Evolutionary conservation across 2,113 vertebrate species (phyloP), one percentile per base, ranked within the genome.

Genomic region (Brachirus orientalis): DNA sequence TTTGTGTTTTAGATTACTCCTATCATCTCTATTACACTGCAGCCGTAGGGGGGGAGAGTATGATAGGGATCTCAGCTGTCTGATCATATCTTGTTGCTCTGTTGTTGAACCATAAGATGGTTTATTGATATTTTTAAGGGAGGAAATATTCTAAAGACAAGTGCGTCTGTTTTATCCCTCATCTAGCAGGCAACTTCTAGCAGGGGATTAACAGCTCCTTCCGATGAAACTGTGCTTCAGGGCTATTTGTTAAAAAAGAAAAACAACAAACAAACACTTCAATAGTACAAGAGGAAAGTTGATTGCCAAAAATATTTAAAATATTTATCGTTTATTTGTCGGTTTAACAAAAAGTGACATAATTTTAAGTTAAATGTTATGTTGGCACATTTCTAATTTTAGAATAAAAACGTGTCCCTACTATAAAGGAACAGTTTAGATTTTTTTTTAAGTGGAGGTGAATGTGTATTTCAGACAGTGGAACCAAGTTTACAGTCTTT

Each of bases 91-190:
- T 86, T 50, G 62, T 70, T 84, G 63, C 79, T 67, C 57, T 8
- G 40, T 66, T 69, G 58, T 82, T 69, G 58, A 88, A 78, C 79
- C 85, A 76, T 66, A 51, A 83, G 81, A 87, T 82, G 63, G 43
- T 86, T 78, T 81, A 84, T 86, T 90, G 86, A 89, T 89, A 89
- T 86, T 77, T 86, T 73, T 80, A 54, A 70, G 58, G 19, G 54
- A 68, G 72, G 48, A 71, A 61, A 73, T 88, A 69, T 85, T 80
- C 50, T 56, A 22, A 72, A 79, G 66, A 79, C 7, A 33, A 79
- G 78, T 58, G 37, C n/a, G 37, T 75, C 61, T 64, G 78, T 83
- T 77, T 77, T 69, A 80, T 87, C 81, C n/a, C 77, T 64, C 70
- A 84, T 81, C 56, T 86, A 79, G 84, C 74, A 72, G 59, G 72